Percentiles rank a stretch among this genome's conserved stretches.
These are phyloP conservation scores for Ptychadena robeensis DNA, from an alignment of 2,797 vertebrate species.

Conservation along the genomic window DNA sequence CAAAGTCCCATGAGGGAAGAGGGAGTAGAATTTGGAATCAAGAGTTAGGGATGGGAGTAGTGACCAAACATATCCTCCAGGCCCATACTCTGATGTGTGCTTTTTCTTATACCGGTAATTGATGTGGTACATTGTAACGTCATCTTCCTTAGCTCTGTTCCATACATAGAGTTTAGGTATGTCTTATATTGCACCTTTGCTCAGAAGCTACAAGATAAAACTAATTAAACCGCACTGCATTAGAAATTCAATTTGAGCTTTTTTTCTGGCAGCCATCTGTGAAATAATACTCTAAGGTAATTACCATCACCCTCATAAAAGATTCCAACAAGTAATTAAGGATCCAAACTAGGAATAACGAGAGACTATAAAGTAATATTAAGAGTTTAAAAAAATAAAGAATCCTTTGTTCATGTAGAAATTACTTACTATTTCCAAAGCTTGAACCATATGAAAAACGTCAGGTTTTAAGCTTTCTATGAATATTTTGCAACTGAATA, in stretches of 20 bases:
- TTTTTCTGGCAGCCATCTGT: conserved; percentile 37
- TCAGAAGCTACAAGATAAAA: conserved; percentile 12
- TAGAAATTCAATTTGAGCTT: conserved; percentile 35
- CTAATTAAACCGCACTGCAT: conserved; percentile 24
- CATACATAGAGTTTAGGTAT: background rate
- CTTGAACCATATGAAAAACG: background rate
- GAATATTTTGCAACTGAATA: background rate
- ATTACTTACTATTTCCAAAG: background rate
- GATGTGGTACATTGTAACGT: background rate
- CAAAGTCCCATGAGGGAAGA: too few relatives aligned
- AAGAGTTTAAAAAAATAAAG: background rate
- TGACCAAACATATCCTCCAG: too few relatives aligned
- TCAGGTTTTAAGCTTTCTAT: background rate
- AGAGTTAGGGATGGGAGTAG: too few relatives aligned
- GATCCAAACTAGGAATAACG: conserved; percentile 4
- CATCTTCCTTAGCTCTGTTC: background rate
- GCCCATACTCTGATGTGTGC: too few relatives aligned
- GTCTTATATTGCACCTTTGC: background rate
- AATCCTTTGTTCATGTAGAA: background rate
- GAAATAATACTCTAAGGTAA: conserved; percentile 39
- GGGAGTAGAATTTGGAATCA: too few relatives aligned
- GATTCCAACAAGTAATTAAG: conserved; percentile 27
- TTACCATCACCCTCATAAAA: conserved; percentile 35
- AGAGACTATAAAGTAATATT: conserved; percentile 5
- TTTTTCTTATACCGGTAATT: background rate